Evolutionary conservation across 1,140 invertebrate genomes (phyloP), one percentile per base, ranked within the genome.

Genomic region (Eumaeus atala): DNA sequence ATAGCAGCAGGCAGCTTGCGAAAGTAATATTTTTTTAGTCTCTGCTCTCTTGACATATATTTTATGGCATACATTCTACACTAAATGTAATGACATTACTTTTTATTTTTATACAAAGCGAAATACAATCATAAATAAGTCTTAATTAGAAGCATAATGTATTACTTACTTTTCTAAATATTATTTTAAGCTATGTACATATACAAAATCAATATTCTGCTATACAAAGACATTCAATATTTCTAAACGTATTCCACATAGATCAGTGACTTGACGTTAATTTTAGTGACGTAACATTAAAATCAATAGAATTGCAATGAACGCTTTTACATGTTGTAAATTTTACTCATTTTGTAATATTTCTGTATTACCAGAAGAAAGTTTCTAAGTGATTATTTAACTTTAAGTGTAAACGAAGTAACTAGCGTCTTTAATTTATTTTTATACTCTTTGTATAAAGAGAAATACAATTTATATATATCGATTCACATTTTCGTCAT

Each of bases 231-330:
- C 42, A n/a, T n/a, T n/a, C n/a, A 28, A 28, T 28, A 47, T 62
- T 66, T 62, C 53, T 51, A 51, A 60, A 66, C 64, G 58, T 34
- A 17, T 63, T 58, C 64, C 64, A 66, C 64, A 60, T 62, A 48
- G 60, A 63, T 59, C 44, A 54, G 16, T 56, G 28, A 56, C 33
- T 54, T 62, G 51, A 53, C 60, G 51, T 35, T 51, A 34, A 12
- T 49, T 33, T 17, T 38, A 50, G 9, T 63, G 54, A 62, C 56
- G 60, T 47, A 48, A 51, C 33, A 14, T 12, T 8, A 14, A 40
- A 40, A 14, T 44, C 2, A 17, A 10, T 16, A 16, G 40, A 44
- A 16, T 44, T 17, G 9, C 8, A 28, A 28, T 28, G 21, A 28
- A 28, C 2, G 6, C 35, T n/a, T 5, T 37, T 37, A 37, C 35